phyloP scores from a whole-genome alignment of 2,888 invertebrate species.

The Cheilosia scutellata region DNA sequence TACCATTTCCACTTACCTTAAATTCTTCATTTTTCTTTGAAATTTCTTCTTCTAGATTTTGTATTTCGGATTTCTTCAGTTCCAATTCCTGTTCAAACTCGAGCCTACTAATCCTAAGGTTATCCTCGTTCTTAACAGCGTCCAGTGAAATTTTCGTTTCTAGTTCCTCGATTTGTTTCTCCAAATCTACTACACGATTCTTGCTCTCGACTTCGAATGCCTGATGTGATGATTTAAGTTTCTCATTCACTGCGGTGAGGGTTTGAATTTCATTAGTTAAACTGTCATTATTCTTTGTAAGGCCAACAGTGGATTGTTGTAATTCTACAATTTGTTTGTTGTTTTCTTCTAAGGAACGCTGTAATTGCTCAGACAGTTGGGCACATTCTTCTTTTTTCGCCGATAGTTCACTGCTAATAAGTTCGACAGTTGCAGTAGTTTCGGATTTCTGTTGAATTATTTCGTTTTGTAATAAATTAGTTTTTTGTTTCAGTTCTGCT shows the following conservation, averaged over 20 bases:
- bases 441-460: conserved; percentile 77
- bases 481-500: conserved; percentile 76
- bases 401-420: conserved; percentile 32
- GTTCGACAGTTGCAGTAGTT: conserved; percentile 19
- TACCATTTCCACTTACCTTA: conserved; percentile 40
- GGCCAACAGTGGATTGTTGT: conserved; percentile 79
- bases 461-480: conserved; percentile 62
- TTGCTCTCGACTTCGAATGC: conserved; percentile 26
- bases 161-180: conserved; percentile 48
- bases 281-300: conserved; percentile 38
- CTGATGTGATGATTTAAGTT: conserved; percentile 32
- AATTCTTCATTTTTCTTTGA: conserved; percentile 32
- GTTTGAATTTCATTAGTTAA: conserved; percentile 63
- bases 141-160: conserved; percentile 3
- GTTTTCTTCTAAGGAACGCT: conserved; percentile 70
- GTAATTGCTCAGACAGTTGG: conserved; percentile 24
- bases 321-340: conserved; percentile 78
- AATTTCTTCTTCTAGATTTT: conserved; percentile 18
- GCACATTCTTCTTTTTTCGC: conserved; percentile 43
- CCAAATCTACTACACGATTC: conserved; percentile 45
- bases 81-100: conserved; percentile 29
- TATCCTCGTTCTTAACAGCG: conserved; percentile 20
- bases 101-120: neutral
- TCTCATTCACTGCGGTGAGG: conserved; percentile 53
- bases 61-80: neutral